Conservation (phyloP, 2,888 invertebrate genomes). For the Eupsilia transversa region DNA sequence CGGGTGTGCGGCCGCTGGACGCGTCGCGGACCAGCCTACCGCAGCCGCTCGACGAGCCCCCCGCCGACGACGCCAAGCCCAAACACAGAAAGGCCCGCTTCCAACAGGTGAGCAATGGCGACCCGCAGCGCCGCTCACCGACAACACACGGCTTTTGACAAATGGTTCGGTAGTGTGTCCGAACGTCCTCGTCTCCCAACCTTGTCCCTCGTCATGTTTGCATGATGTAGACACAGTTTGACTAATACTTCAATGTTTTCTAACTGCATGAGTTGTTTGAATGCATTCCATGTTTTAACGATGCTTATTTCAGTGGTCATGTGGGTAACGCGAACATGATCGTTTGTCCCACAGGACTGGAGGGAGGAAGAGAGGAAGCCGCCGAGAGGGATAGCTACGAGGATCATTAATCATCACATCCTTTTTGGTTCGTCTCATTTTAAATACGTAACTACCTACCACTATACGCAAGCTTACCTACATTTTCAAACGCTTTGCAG, state of each 20-base stretch:
- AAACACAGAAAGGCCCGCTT: conserved; percentile 96
- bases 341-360: conserved; percentile 85
- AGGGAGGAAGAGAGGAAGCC: conserved; percentile 89
- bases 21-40: conserved; percentile 86
- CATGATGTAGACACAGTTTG: conserved; percentile 67
- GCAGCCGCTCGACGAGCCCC: conserved; percentile 82
- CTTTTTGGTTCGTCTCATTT: conserved; percentile 84
- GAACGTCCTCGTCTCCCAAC: conserved; percentile 37
- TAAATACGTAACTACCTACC: conserved; percentile 38
- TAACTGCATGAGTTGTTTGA: conserved; percentile 62
- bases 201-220: conserved; percentile 59
- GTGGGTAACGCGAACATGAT: conserved; percentile 60
- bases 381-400: conserved; percentile 89
- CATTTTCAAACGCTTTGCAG: conserved; percentile 17
- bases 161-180: conserved; percentile 44
- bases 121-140: conserved; percentile 54
- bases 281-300: conserved; percentile 50
- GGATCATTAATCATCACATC: conserved; percentile 90
- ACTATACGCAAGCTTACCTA: conserved; percentile 22
- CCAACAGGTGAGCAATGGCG: conserved; percentile 92
- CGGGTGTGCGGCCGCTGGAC: conserved; percentile 76
- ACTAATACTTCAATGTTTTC: conserved; percentile 55
- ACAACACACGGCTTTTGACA: conserved; percentile 33
- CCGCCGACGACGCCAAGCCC: conserved; percentile 90
- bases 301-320: conserved; percentile 46